phyloP scores from a whole-genome alignment of 2,797 vertebrate genomes.

The Oreochromis mossambicus region DNA sequence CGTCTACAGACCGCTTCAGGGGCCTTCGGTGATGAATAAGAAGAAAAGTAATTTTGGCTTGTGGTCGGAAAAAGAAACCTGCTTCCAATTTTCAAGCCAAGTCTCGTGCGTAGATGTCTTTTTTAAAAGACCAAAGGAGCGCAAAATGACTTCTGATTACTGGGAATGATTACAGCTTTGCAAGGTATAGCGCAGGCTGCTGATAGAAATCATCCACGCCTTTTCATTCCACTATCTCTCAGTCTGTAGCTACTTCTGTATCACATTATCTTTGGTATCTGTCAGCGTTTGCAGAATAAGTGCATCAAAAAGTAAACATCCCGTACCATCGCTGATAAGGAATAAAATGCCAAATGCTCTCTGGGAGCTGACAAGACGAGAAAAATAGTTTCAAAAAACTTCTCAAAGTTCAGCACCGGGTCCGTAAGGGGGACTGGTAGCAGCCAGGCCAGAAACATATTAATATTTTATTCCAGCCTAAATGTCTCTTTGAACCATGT shows the following conservation, averaged over 20 bases:
- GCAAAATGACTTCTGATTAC: slow-evolving; percentile 34
- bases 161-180: slow-evolving; percentile 17
- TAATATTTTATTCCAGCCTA: slow-evolving; percentile 37
- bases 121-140: slow-evolving; percentile 22
- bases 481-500: slow-evolving; percentile 20
- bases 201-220: slow-evolving; percentile 1
- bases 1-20: slow-evolving; percentile 30
- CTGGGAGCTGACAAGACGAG: not conserved
- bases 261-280: slow-evolving; percentile 14
- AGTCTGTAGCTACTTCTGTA: not conserved
- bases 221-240: slow-evolving; percentile 16
- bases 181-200: not conserved
- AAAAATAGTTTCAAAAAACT: slow-evolving; percentile 5
- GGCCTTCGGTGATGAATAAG: slow-evolving; percentile 2
- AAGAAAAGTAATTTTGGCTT: slow-evolving; percentile 15
- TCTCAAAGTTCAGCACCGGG: slow-evolving; percentile 11
- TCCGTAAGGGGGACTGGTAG: not conserved
- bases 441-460: slow-evolving; percentile 15
- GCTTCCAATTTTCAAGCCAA: slow-evolving; percentile 18
- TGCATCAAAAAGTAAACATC: slow-evolving; percentile 20
- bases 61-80: slow-evolving; percentile 29
- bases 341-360: slow-evolving; percentile 7
- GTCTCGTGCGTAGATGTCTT: slow-evolving; percentile 5
- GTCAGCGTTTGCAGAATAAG: slow-evolving; percentile 18
- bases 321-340: slow-evolving; percentile 16